A percentile compares a stretch with the other conserved stretches of the same genome.
phyloP scores from a whole-genome alignment of 2,797 vertebrate species.

The Limnodromus scolopaceus region DNA sequence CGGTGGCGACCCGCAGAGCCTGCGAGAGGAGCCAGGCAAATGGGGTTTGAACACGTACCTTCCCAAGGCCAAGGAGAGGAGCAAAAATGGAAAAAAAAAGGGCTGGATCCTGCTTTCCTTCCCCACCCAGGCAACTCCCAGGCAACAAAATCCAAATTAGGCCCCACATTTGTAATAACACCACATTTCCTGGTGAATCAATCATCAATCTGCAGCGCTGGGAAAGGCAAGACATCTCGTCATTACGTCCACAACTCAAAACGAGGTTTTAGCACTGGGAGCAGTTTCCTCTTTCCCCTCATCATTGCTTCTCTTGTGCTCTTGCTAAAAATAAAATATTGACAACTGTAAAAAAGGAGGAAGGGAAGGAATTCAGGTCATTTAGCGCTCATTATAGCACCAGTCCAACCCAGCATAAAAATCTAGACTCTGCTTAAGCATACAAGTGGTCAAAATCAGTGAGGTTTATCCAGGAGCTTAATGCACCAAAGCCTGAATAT shows the following conservation, averaged over 20 bases:
- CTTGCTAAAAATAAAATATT: constrained; percentile 11
- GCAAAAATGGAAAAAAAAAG: neutral
- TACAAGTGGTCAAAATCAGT: neutral
- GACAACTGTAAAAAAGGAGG: neutral
- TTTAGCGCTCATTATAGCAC: neutral
- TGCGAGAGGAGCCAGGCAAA: neutral
- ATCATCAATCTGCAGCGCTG: neutral
- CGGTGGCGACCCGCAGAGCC: neutral
- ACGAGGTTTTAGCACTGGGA: neutral
- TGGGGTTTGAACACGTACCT: neutral
- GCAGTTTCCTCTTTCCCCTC: neutral
- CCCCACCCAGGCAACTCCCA: constrained; percentile 47
- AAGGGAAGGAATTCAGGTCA: neutral
- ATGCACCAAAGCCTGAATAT: neutral
- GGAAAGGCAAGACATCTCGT: neutral
- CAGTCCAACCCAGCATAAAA: neutral
- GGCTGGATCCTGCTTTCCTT: constrained; percentile 28
- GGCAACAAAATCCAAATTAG: constrained; percentile 30
- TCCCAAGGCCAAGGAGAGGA: neutral
- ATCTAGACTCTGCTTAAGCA: neutral
- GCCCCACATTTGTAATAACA: constrained; percentile 34
- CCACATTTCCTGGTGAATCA: constrained; percentile 34
- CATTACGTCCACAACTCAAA: neutral
- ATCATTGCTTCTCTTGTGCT: neutral
- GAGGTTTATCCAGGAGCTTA: neutral